These are phyloP conservation scores for Drosophila tani DNA, from an alignment of 1,140 invertebrate species.

Conservation along the genomic window DNA sequence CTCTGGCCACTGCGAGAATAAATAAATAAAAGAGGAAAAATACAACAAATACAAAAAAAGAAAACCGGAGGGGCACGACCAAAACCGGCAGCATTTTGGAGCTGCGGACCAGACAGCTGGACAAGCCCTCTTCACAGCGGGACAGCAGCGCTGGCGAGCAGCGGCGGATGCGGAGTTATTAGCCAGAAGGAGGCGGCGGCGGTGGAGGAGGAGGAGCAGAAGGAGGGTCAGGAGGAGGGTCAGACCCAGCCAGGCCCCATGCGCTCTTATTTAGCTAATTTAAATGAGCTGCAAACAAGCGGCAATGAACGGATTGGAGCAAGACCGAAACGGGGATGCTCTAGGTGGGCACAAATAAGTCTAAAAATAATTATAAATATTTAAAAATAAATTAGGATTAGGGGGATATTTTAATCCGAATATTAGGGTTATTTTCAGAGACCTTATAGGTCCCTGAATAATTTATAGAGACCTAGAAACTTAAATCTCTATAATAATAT, in stretches of 20 bases:
- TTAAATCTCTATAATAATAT: too few relatives aligned
- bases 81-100: conserved; percentile 66
- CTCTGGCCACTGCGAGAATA: conserved; percentile 21
- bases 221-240: conserved; percentile 10
- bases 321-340: background rate
- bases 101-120: conserved; percentile 57
- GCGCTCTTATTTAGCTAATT: conserved; percentile 67
- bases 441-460: too few relatives aligned
- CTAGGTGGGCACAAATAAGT: background rate
- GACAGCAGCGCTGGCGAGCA: conserved; percentile 18
- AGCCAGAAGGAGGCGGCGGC: background rate
- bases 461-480: too few relatives aligned
- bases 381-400: too few relatives aligned
- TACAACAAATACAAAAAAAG: too few relatives aligned
- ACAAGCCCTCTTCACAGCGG: conserved; percentile 65
- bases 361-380: background rate
- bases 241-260: conserved; percentile 22
- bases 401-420: too few relatives aligned
- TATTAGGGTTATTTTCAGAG: too few relatives aligned
- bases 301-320: background rate
- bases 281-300: conserved; percentile 72
- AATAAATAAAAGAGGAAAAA: conserved; percentile 29
- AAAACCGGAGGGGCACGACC: background rate
- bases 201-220: background rate
- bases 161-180: conserved; percentile 3